phyloP scores from a whole-genome alignment of 2,888 invertebrate genomes.

The Fragum whitleyi region DNA sequence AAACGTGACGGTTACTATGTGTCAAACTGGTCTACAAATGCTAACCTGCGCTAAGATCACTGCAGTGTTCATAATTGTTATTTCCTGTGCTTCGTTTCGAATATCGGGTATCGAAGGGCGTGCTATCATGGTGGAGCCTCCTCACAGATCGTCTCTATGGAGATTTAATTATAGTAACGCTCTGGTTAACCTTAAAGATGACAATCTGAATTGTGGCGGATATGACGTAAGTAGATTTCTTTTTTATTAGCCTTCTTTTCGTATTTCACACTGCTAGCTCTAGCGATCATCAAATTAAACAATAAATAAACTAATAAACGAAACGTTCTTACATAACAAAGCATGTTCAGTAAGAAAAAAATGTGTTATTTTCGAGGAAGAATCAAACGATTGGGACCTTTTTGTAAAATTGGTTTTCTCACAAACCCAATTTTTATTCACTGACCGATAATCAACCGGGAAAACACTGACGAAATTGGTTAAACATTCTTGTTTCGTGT shows the following conservation, averaged over 20 bases:
- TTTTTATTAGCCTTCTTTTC: neutral
- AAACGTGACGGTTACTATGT: neutral
- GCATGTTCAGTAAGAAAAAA: too few relatives aligned
- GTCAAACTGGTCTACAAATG: neutral
- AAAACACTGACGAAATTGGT: too few relatives aligned
- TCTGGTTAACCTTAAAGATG: slow-evolving; percentile 97
- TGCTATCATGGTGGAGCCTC: slow-evolving; percentile 92
- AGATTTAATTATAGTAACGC: slow-evolving; percentile 94
- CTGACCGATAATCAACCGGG: too few relatives aligned
- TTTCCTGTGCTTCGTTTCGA: slow-evolving; percentile 1
- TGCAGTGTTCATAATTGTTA: neutral
- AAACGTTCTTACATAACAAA: too few relatives aligned
- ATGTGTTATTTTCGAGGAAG: too few relatives aligned
- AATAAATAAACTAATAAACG: too few relatives aligned
- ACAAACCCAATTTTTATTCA: too few relatives aligned
- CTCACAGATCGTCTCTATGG: slow-evolving; percentile 97
- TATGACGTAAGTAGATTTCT: slow-evolving; percentile 87
- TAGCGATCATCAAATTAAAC: too few relatives aligned
- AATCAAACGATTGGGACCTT: too few relatives aligned
- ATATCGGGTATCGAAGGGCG: slow-evolving; percentile 30
- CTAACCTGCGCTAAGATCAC: neutral
- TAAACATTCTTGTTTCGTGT: too few relatives aligned
- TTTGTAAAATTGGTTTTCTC: too few relatives aligned
- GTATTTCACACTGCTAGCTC: too few relatives aligned
- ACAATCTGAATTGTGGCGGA: slow-evolving; percentile 96